Conservation (phyloP, 2,797 vertebrate genomes). For the Saxicola maurus region DNA sequence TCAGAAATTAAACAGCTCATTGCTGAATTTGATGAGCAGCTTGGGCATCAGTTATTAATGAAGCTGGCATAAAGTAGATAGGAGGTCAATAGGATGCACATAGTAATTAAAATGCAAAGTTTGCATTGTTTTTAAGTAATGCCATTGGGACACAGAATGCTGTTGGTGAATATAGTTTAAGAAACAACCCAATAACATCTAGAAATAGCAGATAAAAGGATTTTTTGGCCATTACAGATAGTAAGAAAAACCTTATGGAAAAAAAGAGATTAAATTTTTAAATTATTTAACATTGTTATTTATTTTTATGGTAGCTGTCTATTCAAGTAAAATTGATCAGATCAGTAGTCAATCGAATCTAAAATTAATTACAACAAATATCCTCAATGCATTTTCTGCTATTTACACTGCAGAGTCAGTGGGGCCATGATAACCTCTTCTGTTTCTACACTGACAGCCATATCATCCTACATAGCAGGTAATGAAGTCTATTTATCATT, state of each 20-base stretch:
- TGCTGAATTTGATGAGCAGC: slow-evolving; percentile 19
- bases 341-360: not conserved
- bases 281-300: not conserved
- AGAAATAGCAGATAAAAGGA: slow-evolving; percentile 31
- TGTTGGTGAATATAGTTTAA: not conserved
- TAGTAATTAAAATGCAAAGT: slow-evolving; percentile 49
- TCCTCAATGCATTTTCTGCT: not conserved
- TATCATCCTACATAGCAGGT: not conserved
- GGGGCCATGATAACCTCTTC: not conserved
- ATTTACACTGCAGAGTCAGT: not conserved
- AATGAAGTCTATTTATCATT: not conserved
- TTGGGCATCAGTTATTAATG: slow-evolving; percentile 25
- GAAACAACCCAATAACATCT: not conserved
- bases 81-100: slow-evolving; percentile 12
- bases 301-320: not conserved
- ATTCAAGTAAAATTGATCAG: not conserved
- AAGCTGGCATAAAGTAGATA: slow-evolving; percentile 20
- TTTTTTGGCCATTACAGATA: not conserved
- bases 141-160: not conserved
- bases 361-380: not conserved
- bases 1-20: not conserved
- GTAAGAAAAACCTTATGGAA: not conserved
- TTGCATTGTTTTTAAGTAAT: slow-evolving; percentile 47
- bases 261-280: not conserved
- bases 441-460: not conserved